These are phyloP conservation scores for Meloe dianella DNA, from an alignment of 2,888 invertebrate genomes.

Conservation along the genomic window DNA sequence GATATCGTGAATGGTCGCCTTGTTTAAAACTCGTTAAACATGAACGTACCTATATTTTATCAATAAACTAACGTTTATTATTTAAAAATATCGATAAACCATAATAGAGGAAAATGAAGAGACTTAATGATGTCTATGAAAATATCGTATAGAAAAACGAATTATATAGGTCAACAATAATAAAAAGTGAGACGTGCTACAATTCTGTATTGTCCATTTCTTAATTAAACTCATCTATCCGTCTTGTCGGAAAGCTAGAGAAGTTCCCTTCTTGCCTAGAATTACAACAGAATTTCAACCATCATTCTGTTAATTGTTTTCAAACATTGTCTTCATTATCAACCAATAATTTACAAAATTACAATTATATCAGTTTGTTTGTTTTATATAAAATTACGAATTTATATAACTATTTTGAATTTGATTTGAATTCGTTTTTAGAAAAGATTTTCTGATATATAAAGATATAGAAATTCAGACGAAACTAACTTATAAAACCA, in stretches of 20 bases:
- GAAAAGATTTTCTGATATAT: neutral
- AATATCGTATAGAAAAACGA: neutral
- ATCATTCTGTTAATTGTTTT: neutral
- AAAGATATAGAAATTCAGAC: constrained; percentile 1
- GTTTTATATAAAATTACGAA: neutral
- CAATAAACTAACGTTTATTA: constrained; percentile 13
- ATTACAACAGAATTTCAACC: neutral
- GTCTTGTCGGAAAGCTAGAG: neutral
- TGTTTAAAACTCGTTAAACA: constrained; percentile 27
- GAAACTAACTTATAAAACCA: constrained; percentile 1
- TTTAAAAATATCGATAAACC: constrained; percentile 4
- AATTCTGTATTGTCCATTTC: neutral
- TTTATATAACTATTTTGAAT: neutral
- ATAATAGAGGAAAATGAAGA: constrained; percentile 18
- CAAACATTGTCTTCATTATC: neutral
- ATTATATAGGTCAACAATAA: constrained; percentile 4
- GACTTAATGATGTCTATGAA: neutral
- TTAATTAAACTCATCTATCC: constrained; percentile 6
- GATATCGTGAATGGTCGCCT: constrained; percentile 34
- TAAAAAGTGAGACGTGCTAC: neutral
- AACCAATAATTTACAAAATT: neutral
- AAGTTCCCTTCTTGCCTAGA: neutral
- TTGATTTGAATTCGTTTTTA: neutral
- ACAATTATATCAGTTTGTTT: neutral
- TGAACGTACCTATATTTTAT: constrained; percentile 26